Base-by-base conservation (phyloP, 2,113 vertebrate species). In the Xiphophorus hellerii region DNA sequence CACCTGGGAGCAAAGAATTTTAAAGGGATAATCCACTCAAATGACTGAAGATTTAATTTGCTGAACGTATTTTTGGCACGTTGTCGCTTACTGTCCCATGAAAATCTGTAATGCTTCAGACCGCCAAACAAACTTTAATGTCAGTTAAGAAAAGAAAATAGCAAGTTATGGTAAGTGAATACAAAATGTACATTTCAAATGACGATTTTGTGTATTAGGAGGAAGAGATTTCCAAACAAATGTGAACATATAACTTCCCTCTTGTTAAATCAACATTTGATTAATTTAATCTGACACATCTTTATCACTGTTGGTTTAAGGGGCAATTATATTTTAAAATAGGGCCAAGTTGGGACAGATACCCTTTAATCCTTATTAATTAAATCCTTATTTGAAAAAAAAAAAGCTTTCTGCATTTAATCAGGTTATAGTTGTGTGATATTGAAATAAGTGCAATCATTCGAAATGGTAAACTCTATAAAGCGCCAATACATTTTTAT, bases 1-100 rank as follows among this genome's bases (percentile, higher is more conserved):
- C 67, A 95, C 90, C 95, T 96, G 85, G 9, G 14, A 64, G 48
- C 14, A 78, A 28, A 65, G 25, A 30, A 31, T 28, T 12, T 8
- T 6, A 31, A 25, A 37, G 31, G 11, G 5, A 13, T 20, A 63
- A 33, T 31, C 62, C 17, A 25, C 51, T 54, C 51, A 25, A 25
- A 54, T 54, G 20, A 54, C 22, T 54, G 20, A 22, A 54, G 22
- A 44, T 5, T 4, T 44, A 25, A 54, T n/a, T n/a, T 25, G 22
- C 10, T n/a, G 5, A n/a, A 58, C 3, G 8, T 25, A 58, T 58
- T 58, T 58, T 58, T 25, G 25, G 25, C 51, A n/a, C 5, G 0
- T n/a, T 25, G 20, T 58, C 10, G 20, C 2, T 10, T 58, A 58
- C 7, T 3, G 25, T 9, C 25, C 1, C 22, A 58, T 25, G 51